Percentiles rank a stretch among this genome's conserved stretches.
These are phyloP conservation scores for Andrena haemorrhoa DNA, from an alignment of 2,888 invertebrate genomes.

Conservation along the genomic window DNA sequence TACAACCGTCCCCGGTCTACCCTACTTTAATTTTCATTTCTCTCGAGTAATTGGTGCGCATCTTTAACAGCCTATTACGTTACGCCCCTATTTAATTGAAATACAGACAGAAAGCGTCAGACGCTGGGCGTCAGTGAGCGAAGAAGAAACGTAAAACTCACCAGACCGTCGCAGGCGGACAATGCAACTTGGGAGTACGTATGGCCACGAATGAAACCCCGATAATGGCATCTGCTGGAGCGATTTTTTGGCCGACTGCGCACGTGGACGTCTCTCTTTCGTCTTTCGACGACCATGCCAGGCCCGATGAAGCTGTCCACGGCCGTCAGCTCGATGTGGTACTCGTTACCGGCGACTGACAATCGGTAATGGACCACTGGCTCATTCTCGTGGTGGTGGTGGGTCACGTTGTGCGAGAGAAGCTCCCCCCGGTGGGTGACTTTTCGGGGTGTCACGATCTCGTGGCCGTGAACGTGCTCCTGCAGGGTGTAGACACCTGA, in stretches of 20 bases:
- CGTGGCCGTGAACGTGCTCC: slow-evolving; percentile 86
- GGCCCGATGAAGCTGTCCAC: slow-evolving; percentile 82
- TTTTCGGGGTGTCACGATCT: slow-evolving; percentile 88
- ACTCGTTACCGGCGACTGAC: slow-evolving; percentile 82
- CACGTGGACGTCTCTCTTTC: slow-evolving; percentile 82
- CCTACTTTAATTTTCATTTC: background rate
- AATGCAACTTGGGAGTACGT: slow-evolving; percentile 90
- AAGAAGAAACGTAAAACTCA: slow-evolving; percentile 85
- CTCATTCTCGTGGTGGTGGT: slow-evolving; percentile 85
- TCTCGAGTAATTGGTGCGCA: background rate
- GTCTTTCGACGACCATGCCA: slow-evolving; percentile 90
- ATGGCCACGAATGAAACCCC: slow-evolving; percentile 91
- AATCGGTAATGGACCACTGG: slow-evolving; percentile 86
- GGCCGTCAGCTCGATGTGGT: slow-evolving; percentile 83
- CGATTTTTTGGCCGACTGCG: slow-evolving; percentile 80
- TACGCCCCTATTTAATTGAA: background rate
- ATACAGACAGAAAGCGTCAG: background rate
- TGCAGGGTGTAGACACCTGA: slow-evolving; percentile 85
- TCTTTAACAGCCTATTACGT: background rate
- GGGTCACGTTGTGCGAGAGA: slow-evolving; percentile 86
- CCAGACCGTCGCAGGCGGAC: slow-evolving; percentile 94
- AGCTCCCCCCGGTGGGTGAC: slow-evolving; percentile 87
- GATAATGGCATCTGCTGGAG: slow-evolving; percentile 91
- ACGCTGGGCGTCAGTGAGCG: background rate
- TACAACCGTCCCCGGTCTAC: no score